These are phyloP conservation scores for Meda fulgida DNA, from an alignment of 2,797 vertebrate species.

Conservation along the genomic window DNA sequence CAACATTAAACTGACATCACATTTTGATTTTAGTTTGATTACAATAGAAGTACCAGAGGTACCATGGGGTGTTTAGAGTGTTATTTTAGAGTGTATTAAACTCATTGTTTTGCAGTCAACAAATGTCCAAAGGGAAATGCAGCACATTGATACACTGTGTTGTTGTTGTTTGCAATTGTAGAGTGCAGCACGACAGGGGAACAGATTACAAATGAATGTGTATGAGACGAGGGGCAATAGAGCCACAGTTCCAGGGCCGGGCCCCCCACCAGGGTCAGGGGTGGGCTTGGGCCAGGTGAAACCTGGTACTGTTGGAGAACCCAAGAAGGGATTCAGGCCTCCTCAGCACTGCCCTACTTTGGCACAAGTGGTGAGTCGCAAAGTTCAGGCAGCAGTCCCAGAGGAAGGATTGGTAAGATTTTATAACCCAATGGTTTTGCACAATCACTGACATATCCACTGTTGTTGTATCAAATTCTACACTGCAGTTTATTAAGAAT, in stretches of 20 bases:
- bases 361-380: slow-evolving; percentile 81
- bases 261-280: slow-evolving; percentile 56
- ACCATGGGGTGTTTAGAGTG: not conserved
- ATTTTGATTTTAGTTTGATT: not conserved
- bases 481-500: not conserved
- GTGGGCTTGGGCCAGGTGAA: slow-evolving; percentile 60
- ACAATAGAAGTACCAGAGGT: too few relatives aligned
- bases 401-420: slow-evolving; percentile 79
- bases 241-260: slow-evolving; percentile 63
- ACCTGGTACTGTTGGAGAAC: slow-evolving; percentile 62
- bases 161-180: slow-evolving; percentile 59
- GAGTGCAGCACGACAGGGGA: slow-evolving; percentile 90
- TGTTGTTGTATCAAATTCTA: slow-evolving; percentile 8
- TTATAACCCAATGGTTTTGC: slow-evolving; percentile 30
- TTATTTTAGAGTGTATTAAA: not conserved
- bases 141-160: not conserved
- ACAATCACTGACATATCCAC: slow-evolving; percentile 24
- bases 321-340: slow-evolving; percentile 82
- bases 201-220: slow-evolving; percentile 89
- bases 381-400: slow-evolving; percentile 76
- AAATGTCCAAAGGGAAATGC: not conserved
- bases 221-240: slow-evolving; percentile 78
- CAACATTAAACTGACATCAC: not conserved
- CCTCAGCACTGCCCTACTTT: slow-evolving; percentile 78
- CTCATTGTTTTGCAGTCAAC: not conserved